A percentile compares a stretch with the other conserved stretches of the same genome.
Evolutionary conservation across 23 tunicate genomes (phyloP).

Genomic region (Phallusia fumigata): DNA sequence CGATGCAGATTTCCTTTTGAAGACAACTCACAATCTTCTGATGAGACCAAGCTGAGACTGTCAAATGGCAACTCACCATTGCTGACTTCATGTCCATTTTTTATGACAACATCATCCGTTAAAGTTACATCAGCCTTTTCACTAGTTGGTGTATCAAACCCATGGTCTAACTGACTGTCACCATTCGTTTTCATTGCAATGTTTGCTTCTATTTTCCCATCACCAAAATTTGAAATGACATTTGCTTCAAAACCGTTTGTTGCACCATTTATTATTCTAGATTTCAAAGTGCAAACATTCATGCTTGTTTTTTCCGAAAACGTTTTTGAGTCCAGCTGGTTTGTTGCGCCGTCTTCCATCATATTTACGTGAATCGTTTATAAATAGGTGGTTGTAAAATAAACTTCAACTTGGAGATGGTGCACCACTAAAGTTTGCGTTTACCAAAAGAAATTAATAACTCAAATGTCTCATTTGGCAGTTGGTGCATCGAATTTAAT

Average conservation of each 20-base stretch:
- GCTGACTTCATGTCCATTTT: not conserved
- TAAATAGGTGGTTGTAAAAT: not conserved
- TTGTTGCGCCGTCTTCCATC: not conserved
- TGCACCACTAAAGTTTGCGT: not conserved
- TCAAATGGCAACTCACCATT: not conserved
- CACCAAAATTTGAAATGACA: no score
- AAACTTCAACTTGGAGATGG: not conserved
- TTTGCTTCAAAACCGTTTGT: no score
- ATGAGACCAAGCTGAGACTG: not conserved
- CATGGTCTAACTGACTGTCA: not conserved
- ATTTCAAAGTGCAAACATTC: not conserved
- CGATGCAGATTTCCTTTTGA: not conserved
- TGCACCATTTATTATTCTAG: no score
- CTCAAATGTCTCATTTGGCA: not conserved
- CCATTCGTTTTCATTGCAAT: no score
- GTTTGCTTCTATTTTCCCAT: no score
- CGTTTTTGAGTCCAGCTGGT: not conserved
- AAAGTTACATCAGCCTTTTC: not conserved
- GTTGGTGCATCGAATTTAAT: not conserved
- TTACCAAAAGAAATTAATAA: not conserved
- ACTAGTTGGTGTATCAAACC: not conserved
- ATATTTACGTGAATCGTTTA: not conserved
- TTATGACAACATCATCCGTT: not conserved
- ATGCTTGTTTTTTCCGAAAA: not conserved
- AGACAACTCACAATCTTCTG: not conserved